phyloP scores from a whole-genome alignment of 2,888 invertebrate genomes.

The Atrina japonica region DNA sequence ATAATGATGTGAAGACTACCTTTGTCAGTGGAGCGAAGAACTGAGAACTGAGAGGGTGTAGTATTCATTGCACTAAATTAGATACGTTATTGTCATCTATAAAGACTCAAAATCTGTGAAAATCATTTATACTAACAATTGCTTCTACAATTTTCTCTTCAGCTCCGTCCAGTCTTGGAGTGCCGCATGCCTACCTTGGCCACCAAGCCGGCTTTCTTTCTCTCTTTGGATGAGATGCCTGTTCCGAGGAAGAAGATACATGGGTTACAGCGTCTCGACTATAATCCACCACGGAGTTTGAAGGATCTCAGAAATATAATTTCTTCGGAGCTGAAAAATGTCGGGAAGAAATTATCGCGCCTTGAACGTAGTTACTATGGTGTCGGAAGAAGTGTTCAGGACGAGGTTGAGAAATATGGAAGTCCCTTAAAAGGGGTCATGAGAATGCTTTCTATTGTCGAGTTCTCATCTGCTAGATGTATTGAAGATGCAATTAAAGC shows the following conservation, averaged over 20 bases:
- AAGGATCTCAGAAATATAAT: constrained; percentile 61
- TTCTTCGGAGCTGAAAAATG: constrained; percentile 55
- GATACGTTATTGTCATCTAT: too few relatives aligned
- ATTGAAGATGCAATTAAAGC: constrained; percentile 67
- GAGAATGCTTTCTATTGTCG: constrained; percentile 61
- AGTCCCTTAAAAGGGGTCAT: constrained; percentile 64
- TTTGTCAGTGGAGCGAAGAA: too few relatives aligned
- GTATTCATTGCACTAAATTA: too few relatives aligned
- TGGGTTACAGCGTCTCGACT: constrained; percentile 53
- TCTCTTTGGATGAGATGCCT: constrained; percentile 53
- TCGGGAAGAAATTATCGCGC: constrained; percentile 59
- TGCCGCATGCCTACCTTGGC: constrained; percentile 72
- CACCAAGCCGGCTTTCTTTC: constrained; percentile 60
- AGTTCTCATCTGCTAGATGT: constrained; percentile 60
- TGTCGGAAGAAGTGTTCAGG: constrained; percentile 57
- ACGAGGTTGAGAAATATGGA: constrained; percentile 65
- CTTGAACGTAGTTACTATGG: constrained; percentile 74
- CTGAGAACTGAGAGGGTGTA: too few relatives aligned
- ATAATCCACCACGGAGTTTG: constrained; percentile 62
- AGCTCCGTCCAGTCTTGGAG: constrained; percentile 70
- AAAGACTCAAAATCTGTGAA: too few relatives aligned
- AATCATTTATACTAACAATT: neutral
- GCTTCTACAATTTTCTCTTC: constrained; percentile 34
- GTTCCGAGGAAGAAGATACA: constrained; percentile 41
- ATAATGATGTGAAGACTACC: too few relatives aligned